Percentiles rank a stretch among this genome's conserved stretches.
Conservation (phyloP, 2,888 invertebrate species). For the Drosophila diplacantha region DNA sequence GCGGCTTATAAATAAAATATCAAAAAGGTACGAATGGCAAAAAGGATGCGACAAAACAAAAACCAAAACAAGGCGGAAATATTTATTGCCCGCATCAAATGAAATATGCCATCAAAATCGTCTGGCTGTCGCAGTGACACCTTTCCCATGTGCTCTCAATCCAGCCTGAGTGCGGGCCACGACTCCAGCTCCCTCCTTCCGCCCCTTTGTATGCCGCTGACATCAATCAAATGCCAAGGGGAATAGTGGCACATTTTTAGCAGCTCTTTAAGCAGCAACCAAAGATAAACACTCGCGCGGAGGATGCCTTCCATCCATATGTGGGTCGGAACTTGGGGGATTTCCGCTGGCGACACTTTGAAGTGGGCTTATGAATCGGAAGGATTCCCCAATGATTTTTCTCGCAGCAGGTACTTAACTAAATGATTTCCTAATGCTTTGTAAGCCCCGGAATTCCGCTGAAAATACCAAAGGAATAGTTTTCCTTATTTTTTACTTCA, state of each 20-base stretch:
- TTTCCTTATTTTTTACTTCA: no score
- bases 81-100: constrained; percentile 68
- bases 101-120: constrained; percentile 70
- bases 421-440: constrained; percentile 15
- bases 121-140: constrained; percentile 61
- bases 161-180: constrained; percentile 55
- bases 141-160: constrained; percentile 62
- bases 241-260: constrained; percentile 37
- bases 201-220: constrained; percentile 31
- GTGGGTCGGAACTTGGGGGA: constrained; percentile 25
- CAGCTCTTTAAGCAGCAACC: constrained; percentile 40
- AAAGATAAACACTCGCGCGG: constrained; percentile 38
- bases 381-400: constrained; percentile 15
- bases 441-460: neutral
- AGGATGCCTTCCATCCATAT: constrained; percentile 7
- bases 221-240: constrained; percentile 64
- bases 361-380: constrained; percentile 18
- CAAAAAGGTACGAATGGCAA: constrained; percentile 33
- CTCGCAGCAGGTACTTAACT: constrained; percentile 3
- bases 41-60: constrained; percentile 31
- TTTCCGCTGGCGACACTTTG: constrained; percentile 11
- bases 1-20: constrained; percentile 68
- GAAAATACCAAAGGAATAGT: neutral
- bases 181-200: constrained; percentile 5
- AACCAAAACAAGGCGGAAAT: constrained; percentile 40